Evolutionary conservation across 1,140 invertebrate genomes (phyloP).

Genomic region (Drosophila neocordata): DNA sequence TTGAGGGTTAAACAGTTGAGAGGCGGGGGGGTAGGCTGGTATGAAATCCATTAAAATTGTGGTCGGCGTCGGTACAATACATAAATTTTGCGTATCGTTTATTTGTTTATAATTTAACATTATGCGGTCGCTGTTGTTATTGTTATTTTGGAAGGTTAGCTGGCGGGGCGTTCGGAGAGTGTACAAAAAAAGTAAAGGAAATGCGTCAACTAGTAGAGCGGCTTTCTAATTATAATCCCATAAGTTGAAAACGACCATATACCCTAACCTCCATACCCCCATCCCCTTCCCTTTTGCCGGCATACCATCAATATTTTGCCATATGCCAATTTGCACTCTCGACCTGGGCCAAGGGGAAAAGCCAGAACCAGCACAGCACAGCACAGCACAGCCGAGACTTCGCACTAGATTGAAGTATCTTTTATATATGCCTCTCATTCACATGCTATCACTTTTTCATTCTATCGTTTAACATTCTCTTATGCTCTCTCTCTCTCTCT

Average conservation of each 20-base stretch:
- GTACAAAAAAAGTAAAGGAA: constrained; percentile 30
- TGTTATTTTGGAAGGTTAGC: neutral
- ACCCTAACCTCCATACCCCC: neutral
- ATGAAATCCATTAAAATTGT: constrained; percentile 49
- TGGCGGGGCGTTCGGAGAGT: neutral
- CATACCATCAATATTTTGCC: constrained; percentile 22
- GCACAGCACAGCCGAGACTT: too few relatives aligned
- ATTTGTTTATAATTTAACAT: constrained; percentile 74
- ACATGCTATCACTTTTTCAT: neutral
- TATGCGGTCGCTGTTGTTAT: constrained; percentile 39
- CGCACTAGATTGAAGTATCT: neutral
- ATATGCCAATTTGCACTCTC: constrained; percentile 68
- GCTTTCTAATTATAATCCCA: constrained; percentile 30
- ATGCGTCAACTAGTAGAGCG: constrained; percentile 44
- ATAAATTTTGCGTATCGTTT: constrained; percentile 56
- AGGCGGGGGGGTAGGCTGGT: neutral
- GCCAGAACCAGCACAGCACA: neutral
- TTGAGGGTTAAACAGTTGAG: neutral
- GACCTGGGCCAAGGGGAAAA: constrained; percentile 52
- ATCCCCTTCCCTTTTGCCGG: neutral
- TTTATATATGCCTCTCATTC: neutral
- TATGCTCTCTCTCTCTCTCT: neutral
- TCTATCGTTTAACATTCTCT: neutral
- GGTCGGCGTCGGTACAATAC: constrained; percentile 30
- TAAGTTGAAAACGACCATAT: constrained; percentile 13